phyloP scores from a whole-genome alignment of 1,140 invertebrate genomes.

The Bombus turneri region DNA sequence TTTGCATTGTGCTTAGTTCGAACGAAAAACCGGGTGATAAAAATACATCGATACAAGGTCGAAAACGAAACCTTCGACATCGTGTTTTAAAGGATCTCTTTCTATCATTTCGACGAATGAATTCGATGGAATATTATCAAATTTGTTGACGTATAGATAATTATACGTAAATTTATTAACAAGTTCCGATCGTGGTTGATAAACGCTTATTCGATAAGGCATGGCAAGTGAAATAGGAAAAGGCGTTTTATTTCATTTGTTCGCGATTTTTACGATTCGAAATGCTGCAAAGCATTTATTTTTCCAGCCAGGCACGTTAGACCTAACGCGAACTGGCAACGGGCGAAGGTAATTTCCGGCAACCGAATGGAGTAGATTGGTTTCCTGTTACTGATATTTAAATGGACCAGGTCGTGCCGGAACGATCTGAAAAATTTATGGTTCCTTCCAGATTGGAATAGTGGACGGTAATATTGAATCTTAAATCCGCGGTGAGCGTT shows the following conservation, averaged over 20 bases:
- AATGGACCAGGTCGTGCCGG: constrained; percentile 45
- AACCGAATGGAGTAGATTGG: constrained; percentile 61
- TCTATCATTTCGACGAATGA: not conserved
- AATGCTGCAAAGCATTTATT: constrained; percentile 3
- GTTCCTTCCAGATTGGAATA: constrained; percentile 32
- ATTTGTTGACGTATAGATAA: not conserved
- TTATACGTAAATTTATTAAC: not conserved
- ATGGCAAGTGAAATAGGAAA: not conserved
- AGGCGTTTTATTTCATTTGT: not conserved
- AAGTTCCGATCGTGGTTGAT: not conserved
- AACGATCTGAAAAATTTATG: constrained; percentile 48
- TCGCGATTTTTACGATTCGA: constrained; percentile 2
- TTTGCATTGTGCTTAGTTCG: not conserved
- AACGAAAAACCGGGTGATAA: not conserved
- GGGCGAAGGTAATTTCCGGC: constrained; percentile 62
- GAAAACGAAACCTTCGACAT: not conserved
- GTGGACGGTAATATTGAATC: constrained; percentile 1
- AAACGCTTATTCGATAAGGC: not conserved
- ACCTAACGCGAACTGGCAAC: constrained; percentile 49
- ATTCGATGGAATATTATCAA: not conserved
- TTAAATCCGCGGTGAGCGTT: constrained; percentile 13
- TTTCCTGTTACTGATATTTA: constrained; percentile 64
- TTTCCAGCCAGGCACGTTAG: constrained; percentile 44
- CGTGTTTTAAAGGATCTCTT: not conserved
- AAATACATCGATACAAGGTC: not conserved